Evolutionary conservation across 2,797 vertebrate species (phyloP).

Genomic region (Lagorchestes hirsutus): DNA sequence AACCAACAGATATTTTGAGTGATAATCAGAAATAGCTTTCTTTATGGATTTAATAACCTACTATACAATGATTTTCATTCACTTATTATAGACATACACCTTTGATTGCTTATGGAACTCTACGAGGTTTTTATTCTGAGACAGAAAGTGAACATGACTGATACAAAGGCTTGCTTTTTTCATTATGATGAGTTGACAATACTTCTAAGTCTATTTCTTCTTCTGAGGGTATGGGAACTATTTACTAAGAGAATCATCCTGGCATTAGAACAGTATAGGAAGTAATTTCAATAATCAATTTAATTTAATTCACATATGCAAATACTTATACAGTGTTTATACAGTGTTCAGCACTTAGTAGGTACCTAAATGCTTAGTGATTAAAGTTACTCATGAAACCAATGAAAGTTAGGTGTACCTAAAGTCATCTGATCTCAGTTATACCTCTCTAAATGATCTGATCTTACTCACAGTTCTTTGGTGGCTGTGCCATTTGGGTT

Average conservation of each 20-base stretch:
- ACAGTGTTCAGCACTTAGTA: background rate
- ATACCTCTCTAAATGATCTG: background rate
- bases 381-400: background rate
- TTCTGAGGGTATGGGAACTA: slow-evolving; percentile 41
- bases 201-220: slow-evolving; percentile 28
- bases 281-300: background rate
- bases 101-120: background rate
- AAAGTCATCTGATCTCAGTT: background rate
- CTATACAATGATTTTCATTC: background rate
- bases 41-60: background rate
- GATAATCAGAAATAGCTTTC: background rate
- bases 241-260: slow-evolving; percentile 38
- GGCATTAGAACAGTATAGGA: background rate
- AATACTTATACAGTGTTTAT: background rate
- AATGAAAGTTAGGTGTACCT: background rate
- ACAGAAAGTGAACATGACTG: slow-evolving; percentile 4
- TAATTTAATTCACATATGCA: background rate
- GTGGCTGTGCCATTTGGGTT: background rate
- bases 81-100: background rate
- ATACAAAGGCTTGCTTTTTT: background rate
- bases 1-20: background rate
- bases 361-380: background rate
- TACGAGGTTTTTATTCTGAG: slow-evolving; percentile 1
- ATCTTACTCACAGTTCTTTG: background rate
- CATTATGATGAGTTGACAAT: background rate